phyloP scores from a whole-genome alignment of 1,140 invertebrate species.

The Lamellibrachia luymesi region DNA sequence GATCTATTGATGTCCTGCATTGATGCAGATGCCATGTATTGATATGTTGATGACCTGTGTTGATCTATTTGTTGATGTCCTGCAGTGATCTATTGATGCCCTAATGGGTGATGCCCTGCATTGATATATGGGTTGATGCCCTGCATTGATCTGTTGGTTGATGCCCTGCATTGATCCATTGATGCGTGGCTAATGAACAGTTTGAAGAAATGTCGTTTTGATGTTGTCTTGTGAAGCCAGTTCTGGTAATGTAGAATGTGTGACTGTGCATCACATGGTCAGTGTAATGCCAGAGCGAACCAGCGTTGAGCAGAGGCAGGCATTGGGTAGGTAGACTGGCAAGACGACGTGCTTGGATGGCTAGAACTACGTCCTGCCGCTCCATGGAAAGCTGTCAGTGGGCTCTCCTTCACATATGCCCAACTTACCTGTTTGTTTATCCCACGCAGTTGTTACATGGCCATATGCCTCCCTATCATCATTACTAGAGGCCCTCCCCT shows the following conservation, averaged over 20 bases:
- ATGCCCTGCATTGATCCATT: not conserved
- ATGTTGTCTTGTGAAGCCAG: not conserved
- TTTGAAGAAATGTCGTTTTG: not conserved
- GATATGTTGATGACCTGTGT: not conserved
- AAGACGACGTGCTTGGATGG: not conserved
- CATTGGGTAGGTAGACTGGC: not conserved
- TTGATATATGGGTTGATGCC: not conserved
- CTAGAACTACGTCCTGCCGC: no score
- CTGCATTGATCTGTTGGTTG: not conserved
- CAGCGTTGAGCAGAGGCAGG: not conserved
- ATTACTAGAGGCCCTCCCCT: not conserved
- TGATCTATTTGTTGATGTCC: not conserved
- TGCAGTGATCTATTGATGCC: not conserved
- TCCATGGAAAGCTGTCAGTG: not conserved
- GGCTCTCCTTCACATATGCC: not conserved
- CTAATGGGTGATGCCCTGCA: not conserved
- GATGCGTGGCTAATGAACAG: not conserved
- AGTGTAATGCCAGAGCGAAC: not conserved
- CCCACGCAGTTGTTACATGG: no score
- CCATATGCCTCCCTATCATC: not conserved
- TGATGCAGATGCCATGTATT: not conserved
- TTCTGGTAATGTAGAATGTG: not conserved
- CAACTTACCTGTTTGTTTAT: no score
- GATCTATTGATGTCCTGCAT: not conserved
- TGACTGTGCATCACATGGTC: not conserved